phyloP scores from a whole-genome alignment of 2,113 vertebrate genomes.

The Rhabdornis inornatus region DNA sequence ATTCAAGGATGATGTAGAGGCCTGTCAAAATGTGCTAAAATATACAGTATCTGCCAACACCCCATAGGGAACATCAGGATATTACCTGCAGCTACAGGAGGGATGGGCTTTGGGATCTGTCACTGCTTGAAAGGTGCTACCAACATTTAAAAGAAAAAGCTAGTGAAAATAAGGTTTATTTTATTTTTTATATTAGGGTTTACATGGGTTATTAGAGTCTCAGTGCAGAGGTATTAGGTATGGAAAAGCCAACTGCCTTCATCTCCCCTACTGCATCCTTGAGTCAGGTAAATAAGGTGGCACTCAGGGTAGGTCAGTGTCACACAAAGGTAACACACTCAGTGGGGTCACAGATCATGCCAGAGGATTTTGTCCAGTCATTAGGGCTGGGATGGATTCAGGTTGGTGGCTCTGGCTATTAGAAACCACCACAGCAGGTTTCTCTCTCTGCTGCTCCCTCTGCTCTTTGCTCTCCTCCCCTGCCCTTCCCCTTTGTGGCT shows the following conservation, averaged over 20 bases:
- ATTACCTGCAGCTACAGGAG: conserved; percentile 47
- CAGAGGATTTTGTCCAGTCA: background rate
- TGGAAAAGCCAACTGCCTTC: background rate
- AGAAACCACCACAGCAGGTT: background rate
- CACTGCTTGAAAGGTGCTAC: conserved; percentile 12
- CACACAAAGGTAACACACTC: accelerated
- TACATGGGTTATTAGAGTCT: background rate
- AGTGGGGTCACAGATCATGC: background rate
- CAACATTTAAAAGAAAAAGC: background rate
- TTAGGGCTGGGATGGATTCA: background rate
- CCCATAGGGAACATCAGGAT: conserved; percentile 26
- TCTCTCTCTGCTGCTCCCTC: background rate
- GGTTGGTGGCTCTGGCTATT: background rate
- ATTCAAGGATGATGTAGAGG: conserved; percentile 26
- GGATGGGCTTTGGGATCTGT: conserved; percentile 10
- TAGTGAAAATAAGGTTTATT: background rate
- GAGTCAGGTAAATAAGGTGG: background rate
- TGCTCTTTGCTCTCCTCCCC: background rate
- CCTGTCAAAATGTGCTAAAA: conserved; percentile 65
- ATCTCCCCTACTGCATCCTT: background rate
- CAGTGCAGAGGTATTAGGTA: background rate
- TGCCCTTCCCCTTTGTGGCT: background rate
- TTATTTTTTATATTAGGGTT: background rate
- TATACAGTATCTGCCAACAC: conserved; percentile 56
- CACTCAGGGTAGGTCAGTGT: background rate